These are phyloP conservation scores for Dendrocincla tyrannina DNA, from an alignment of 2,797 vertebrate genomes.

Conservation along the genomic window DNA sequence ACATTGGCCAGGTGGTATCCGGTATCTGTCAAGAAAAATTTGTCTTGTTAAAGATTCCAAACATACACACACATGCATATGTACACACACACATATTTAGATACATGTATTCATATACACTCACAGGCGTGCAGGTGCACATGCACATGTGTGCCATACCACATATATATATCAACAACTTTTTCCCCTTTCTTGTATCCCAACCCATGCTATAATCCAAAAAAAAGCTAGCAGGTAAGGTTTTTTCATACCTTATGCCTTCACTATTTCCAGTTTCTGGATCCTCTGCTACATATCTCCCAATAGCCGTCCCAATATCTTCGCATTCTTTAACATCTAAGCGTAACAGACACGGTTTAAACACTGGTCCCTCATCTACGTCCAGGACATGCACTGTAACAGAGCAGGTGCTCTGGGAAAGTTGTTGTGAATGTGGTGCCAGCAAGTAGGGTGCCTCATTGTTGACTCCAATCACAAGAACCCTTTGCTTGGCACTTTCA, in stretches of 20 bases:
- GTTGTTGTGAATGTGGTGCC: conserved; percentile 47
- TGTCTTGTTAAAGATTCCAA: not conserved
- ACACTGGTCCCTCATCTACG: conserved; percentile 86
- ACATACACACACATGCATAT: not conserved
- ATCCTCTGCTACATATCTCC: conserved; percentile 81
- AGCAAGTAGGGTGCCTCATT: conserved; percentile 81
- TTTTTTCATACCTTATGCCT: conserved; percentile 81
- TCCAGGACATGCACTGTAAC: conserved; percentile 74
- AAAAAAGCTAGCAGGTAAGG: not conserved
- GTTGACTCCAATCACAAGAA: conserved; percentile 78
- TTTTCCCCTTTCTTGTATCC: not conserved
- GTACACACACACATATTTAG: not conserved
- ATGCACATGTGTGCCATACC: not conserved
- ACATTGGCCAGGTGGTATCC: conserved; percentile 53
- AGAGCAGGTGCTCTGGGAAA: conserved; percentile 71
- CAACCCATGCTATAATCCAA: not conserved
- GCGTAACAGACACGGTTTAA: conserved; percentile 70
- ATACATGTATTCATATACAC: not conserved
- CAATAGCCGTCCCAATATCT: conserved; percentile 73
- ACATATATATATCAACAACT: not conserved
- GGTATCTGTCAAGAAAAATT: conserved; percentile 55
- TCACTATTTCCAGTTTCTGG: conserved; percentile 81
- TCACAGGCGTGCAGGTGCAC: fast-evolving
- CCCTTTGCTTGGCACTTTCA: conserved; percentile 71
- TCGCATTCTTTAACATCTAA: conserved; percentile 79